Evolutionary conservation across 1,140 invertebrate species (phyloP), one percentile per base, ranked within the genome.

Genomic region (Thaumetopoea pityocampa): DNA sequence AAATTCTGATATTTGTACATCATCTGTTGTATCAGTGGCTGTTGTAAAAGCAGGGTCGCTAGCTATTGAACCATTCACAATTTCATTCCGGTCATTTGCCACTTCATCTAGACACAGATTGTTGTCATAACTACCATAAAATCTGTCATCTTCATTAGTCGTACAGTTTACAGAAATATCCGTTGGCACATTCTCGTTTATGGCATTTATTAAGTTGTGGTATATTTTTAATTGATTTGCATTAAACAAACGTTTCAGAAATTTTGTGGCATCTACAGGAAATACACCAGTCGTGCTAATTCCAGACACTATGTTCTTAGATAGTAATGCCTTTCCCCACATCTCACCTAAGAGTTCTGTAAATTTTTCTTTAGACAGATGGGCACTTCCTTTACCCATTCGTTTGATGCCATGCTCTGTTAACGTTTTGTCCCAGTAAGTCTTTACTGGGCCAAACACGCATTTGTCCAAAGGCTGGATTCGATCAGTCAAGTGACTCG

Each of bases 271-370:
- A 5, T 24, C 23, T 24, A 24, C 3, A n/a, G 23, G 23, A 24
- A 24, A 24, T n/a, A 24, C 9, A 24, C 23, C 23, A n/a, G 23
- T 24, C 9, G 23, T 24, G 23, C 9, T 24, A 9, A 24, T n/a
- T 24, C 23, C 23, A 24, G 23, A 24, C 23, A 24, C 23, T n/a
- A 24, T 24, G 23, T 24, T 24, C 23, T 24, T 24, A 9, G n/a
- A 9, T 24, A 24, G 23, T 24, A 24, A 24, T n/a, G 23, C 5
- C n/a, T 24, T 5, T 24, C 5, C 23, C 23, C 23, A 24, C 9
- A 24, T 9, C 23, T 24, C 23, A 5, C 23, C 23, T 24, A 24
- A 9, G 23, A 24, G 23, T 24, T 24, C 23, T 9, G 23, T 24
- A 9, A 24, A 24, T 4, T 19, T 19, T 24, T 8, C 23, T 24